Conservation (phyloP, 2,797 vertebrate genomes). For the Cirrhinus mrigala region DNA sequence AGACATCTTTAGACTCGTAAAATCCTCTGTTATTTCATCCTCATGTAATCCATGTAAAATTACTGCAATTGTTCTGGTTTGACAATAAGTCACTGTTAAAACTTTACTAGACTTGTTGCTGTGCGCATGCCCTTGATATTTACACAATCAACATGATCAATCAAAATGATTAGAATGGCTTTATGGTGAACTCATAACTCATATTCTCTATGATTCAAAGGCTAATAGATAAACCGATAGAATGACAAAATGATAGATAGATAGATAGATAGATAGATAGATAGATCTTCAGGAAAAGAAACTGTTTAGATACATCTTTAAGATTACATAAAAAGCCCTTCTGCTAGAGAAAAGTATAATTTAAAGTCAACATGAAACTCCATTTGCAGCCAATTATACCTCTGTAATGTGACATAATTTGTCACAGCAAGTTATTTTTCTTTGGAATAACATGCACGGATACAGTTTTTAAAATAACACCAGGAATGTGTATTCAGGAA, state of each 20-base stretch:
- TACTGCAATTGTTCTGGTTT: constrained; percentile 11
- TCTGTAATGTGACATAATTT: not conserved
- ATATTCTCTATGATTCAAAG: not conserved
- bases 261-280: constrained; percentile 5
- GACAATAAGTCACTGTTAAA: constrained; percentile 25
- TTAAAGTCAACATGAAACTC: constrained; percentile 34
- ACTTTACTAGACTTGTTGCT: constrained; percentile 47
- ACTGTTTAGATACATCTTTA: not conserved
- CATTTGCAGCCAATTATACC: not conserved
- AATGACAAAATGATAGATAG: not conserved
- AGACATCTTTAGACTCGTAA: constrained; percentile 40
- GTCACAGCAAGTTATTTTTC: not conserved
- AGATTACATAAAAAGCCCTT: constrained; percentile 21
- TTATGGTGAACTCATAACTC: constrained; percentile 6
- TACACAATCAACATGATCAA: constrained; percentile 70
- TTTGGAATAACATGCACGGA: not conserved
- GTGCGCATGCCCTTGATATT: constrained; percentile 79
- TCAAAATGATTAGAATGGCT: constrained; percentile 4
- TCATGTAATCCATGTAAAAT: constrained; percentile 17
- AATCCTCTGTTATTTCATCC: not conserved
- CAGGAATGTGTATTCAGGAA: constrained; percentile 12
- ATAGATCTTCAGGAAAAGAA: not conserved
- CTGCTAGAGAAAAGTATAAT: not conserved
- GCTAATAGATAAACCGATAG: not conserved
- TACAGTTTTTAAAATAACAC: not conserved